These are phyloP conservation scores for Odontamblyopus lacepedii DNA, from an alignment of 2,797 vertebrate species.

Conservation along the genomic window DNA sequence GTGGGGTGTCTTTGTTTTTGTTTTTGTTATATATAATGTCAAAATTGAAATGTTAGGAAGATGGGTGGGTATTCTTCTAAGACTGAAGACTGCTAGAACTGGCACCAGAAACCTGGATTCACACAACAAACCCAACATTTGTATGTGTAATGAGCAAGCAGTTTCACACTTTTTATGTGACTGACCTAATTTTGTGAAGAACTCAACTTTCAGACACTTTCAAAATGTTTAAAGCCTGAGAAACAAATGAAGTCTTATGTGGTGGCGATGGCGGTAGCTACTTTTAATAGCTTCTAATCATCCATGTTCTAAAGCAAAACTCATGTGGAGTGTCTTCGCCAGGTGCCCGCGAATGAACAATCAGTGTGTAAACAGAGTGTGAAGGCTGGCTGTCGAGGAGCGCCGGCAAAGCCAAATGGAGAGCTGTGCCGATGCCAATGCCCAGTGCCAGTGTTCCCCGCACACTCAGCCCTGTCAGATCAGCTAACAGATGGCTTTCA, in stretches of 20 bases:
- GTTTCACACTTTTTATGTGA: slow-evolving; percentile 63
- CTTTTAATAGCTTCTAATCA: slow-evolving; percentile 29
- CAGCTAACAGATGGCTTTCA: slow-evolving; percentile 67
- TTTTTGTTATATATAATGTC: too few relatives aligned
- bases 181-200: slow-evolving; percentile 51
- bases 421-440: slow-evolving; percentile 47
- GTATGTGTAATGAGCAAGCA: slow-evolving; percentile 55
- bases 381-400: slow-evolving; percentile 47
- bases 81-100: slow-evolving; percentile 33
- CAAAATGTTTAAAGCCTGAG: slow-evolving; percentile 8
- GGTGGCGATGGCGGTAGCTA: neutral
- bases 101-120: slow-evolving; percentile 50
- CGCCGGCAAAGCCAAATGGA: slow-evolving; percentile 39
- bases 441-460: slow-evolving; percentile 51
- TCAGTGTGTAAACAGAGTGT: slow-evolving; percentile 50
- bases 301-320: slow-evolving; percentile 33
- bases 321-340: slow-evolving; percentile 32
- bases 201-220: slow-evolving; percentile 31
- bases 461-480: slow-evolving; percentile 54
- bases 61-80: slow-evolving; percentile 20
- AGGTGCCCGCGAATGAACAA: slow-evolving; percentile 62
- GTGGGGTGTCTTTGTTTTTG: too few relatives aligned
- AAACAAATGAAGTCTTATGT: neutral
- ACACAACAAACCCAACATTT: slow-evolving; percentile 47
- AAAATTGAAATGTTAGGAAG: neutral